Base-by-base conservation (phyloP, 2,888 invertebrate genomes). In the Cheilosia vulpina region DNA sequence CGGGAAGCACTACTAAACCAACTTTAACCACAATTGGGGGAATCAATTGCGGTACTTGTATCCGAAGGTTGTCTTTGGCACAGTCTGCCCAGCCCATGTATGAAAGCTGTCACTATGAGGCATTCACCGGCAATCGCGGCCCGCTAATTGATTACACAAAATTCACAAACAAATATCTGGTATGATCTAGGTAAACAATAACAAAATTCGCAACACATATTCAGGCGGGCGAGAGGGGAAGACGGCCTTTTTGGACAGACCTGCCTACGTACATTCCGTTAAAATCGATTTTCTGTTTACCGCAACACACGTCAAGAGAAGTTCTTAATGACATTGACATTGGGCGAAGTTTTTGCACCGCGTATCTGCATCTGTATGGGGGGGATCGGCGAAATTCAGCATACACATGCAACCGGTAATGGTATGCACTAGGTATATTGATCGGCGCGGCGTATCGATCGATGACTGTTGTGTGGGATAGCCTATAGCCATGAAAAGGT, bases 241-340 rank as follows among this genome's bases (percentile, higher is more conserved):
- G 5, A 2, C 11, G 27, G n/a, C 15, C 34, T 65, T 65, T 65
- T 65, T 52, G 7, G 50, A 38, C 41, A 47, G 50, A 38, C 41
- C 71, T 60, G 38, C 50, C 15, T 47, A 47, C 9, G 19, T 50
- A 41, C 50, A 52, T 52, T 72, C 52, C 41, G 19, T 60, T 60
- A 41, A 41, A 73, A 77, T 66, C 7, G 53, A 9, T 53, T 24
- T 53, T 55, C 43, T 45, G 55, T 68, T 68, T 55, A 68, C 27
- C 50, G 50, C 50, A 52, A 21, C 21, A 43, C 53, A 68, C 53
- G 43, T 27, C 53, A 21, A 53, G 52, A 41, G 55, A 55, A 41
- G 19, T 55, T 68, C 68, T 55, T 68, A 68, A 68, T 55, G 68
- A 68, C 68, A 68, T 68, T 68, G 68, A 68, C 68, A 68, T 68